Evolutionary conservation across 2,113 vertebrate species (phyloP).

Genomic region (Tor tambroides): DNA sequence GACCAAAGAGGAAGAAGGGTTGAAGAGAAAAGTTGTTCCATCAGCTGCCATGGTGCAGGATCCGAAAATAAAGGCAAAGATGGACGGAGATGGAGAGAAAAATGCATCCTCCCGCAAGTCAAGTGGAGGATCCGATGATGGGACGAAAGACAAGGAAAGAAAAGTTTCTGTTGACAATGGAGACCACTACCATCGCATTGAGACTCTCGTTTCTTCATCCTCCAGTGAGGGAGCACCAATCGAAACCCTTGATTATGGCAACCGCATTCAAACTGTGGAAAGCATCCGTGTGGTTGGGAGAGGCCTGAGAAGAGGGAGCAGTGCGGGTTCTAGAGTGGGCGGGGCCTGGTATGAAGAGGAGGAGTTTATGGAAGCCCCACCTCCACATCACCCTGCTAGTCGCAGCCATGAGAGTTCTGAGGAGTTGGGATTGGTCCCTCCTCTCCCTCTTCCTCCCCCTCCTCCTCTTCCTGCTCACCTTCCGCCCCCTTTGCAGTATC

Average conservation of each 20-base stretch:
- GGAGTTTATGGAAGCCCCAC: slow-evolving; percentile 74
- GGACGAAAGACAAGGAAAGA: slow-evolving; percentile 60
- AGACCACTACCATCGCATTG: slow-evolving; percentile 90
- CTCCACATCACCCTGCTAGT: slow-evolving; percentile 70
- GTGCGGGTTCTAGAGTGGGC: slow-evolving; percentile 61
- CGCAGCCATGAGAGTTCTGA: slow-evolving; percentile 62
- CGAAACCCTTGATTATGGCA: slow-evolving; percentile 85
- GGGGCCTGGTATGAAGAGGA: slow-evolving; percentile 78
- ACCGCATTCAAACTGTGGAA: slow-evolving; percentile 94
- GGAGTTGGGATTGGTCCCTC: slow-evolving; percentile 63
- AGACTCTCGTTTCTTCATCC: slow-evolving; percentile 89
- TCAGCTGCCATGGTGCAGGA: slow-evolving; percentile 74
- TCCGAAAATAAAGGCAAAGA: slow-evolving; percentile 78
- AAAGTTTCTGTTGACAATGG: slow-evolving; percentile 57
- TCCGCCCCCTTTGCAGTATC: slow-evolving; percentile 70
- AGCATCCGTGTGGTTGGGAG: slow-evolving; percentile 88
- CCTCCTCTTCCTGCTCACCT: slow-evolving; percentile 62
- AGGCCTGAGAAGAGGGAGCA: slow-evolving; percentile 80
- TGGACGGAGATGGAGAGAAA: slow-evolving; percentile 66
- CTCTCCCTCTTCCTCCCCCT: slow-evolving; percentile 7
- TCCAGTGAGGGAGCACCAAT: slow-evolving; percentile 89
- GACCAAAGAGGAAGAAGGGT: slow-evolving; percentile 64
- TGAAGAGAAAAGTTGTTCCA: slow-evolving; percentile 77
- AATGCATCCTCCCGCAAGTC: slow-evolving; percentile 65
- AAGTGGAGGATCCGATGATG: slow-evolving; percentile 66